Percentiles rank a stretch among this genome's conserved stretches.
phyloP scores from a whole-genome alignment of 1,140 invertebrate species.

The Meloidogyne exigua region DNA sequence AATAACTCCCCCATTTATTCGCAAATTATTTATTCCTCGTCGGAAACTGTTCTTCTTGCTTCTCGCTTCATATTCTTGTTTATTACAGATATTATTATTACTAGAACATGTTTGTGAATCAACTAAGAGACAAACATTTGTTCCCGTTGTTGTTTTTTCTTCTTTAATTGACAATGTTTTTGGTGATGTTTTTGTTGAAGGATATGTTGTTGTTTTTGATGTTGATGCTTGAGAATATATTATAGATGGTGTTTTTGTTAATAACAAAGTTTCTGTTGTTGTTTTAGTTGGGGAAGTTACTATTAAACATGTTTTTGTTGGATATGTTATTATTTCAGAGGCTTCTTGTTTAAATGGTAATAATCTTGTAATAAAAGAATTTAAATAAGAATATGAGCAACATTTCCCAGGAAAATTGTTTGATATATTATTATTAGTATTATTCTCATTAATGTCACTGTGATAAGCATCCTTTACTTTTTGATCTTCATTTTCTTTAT shows the following conservation, averaged over 20 bases:
- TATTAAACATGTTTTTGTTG: not conserved
- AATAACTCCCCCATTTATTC: not conserved
- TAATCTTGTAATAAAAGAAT: not conserved
- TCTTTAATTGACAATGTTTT: not conserved
- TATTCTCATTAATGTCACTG: not conserved
- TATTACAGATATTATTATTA: no score
- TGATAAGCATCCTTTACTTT: not conserved
- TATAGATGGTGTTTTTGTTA: not conserved
- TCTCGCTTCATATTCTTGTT: not conserved
- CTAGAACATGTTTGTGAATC: not conserved
- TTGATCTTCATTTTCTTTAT: not conserved
- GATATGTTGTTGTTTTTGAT: not conserved
- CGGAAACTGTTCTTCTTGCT: not conserved
- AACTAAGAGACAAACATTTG: not conserved
- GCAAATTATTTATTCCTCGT: not conserved
- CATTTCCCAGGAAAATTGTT: not conserved
- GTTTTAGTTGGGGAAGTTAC: not conserved
- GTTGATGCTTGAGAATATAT: not conserved
- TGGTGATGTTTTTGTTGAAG: not conserved
- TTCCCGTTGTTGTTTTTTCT: not conserved
- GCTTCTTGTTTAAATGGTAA: not conserved
- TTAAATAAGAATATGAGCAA: constrained; percentile 2
- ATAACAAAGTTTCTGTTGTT: not conserved
- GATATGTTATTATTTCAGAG: not conserved
- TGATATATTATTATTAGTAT: not conserved